Evolutionary conservation across 1,140 invertebrate genomes (phyloP), one percentile per base, ranked within the genome.

Genomic region (Andrena cerasifolii): DNA sequence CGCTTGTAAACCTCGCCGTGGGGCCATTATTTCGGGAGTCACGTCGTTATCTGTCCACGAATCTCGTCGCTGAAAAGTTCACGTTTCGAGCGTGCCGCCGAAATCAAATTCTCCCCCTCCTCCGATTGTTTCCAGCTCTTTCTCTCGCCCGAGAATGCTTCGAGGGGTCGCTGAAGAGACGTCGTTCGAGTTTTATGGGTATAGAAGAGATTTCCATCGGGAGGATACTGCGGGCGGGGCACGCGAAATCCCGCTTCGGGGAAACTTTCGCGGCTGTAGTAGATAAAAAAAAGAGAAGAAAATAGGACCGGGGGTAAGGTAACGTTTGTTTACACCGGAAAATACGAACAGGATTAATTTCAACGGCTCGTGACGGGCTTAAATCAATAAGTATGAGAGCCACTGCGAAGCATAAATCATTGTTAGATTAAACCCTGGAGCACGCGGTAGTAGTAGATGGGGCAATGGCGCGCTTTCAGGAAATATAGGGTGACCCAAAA

Each of bases 361-460:
- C 7, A 21, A 7, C 12, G n/a, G 53, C 24, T 24, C 65, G 49
- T 75, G 62, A 70, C 53, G 58, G 54, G 45, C 47, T 77, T 70
- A 61, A 77, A 77, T 77, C 74, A 61, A 77, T 77, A 71, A 59
- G 74, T 51, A 77, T 90, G 90, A 90, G 89, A 91, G 84, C 85
- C 89, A 85, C 89, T 89, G 89, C 70, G 78, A 76, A 80, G 83
- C 83, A 91, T 91, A 91, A 91, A 91, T 91, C 89, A 91, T 91
- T 91, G 90, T 92, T 91, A 91, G 89, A 91, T 91, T 91, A 91
- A 91, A 91, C 85, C 88, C 88, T 86, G 88, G 89, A 90, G 89
- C 87, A 84, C 77, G 86, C 83, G 82, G 83, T 78, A 72, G 80
- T 74, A 70, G 84, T 86, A 82, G 85, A 87, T 83, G 85, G 86